A percentile compares a stretch with the other conserved stretches of the same genome.
Conservation (phyloP, 2,113 vertebrate species). For the Pimephales promelas region DNA sequence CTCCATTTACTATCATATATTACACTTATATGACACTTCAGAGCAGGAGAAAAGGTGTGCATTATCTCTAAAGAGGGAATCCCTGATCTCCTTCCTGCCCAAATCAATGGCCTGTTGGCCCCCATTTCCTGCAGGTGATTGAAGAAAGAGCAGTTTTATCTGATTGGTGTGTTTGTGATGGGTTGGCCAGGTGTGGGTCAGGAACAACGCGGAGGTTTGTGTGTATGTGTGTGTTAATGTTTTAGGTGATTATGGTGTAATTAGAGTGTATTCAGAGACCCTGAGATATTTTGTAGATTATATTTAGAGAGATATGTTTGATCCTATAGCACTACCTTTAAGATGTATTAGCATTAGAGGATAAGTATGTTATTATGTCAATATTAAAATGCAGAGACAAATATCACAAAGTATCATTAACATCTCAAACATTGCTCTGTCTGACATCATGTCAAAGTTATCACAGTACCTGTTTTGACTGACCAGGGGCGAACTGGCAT, state of each 20-base stretch:
- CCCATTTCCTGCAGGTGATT: slow-evolving; percentile 49
- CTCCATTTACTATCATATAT: slow-evolving; percentile 34
- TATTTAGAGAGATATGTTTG: background rate
- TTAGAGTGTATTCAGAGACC: slow-evolving; percentile 24
- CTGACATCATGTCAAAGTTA: background rate
- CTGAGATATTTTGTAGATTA: slow-evolving; percentile 4
- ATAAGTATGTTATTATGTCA: background rate
- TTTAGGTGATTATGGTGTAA: slow-evolving; percentile 20
- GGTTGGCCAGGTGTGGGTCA: slow-evolving; percentile 43
- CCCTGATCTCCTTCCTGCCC: slow-evolving; percentile 51
- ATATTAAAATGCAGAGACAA: background rate
- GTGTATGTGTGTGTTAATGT: slow-evolving; percentile 6
- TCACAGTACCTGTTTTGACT: background rate
- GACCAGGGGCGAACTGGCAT: background rate
- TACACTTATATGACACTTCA: slow-evolving; percentile 2
- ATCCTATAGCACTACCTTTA: background rate
- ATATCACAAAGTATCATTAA: background rate
- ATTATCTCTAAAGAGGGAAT: slow-evolving; percentile 54
- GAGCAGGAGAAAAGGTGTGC: slow-evolving; percentile 21
- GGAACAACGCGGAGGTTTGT: slow-evolving; percentile 18
- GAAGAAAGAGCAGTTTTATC: slow-evolving; percentile 61
- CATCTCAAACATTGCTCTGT: background rate
- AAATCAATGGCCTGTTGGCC: slow-evolving; percentile 39
- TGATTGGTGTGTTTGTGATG: slow-evolving; percentile 62
- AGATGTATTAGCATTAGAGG: too few species aligned